phyloP scores from a whole-genome alignment of 2,113 vertebrate species.

The Grallaria varia region DNA sequence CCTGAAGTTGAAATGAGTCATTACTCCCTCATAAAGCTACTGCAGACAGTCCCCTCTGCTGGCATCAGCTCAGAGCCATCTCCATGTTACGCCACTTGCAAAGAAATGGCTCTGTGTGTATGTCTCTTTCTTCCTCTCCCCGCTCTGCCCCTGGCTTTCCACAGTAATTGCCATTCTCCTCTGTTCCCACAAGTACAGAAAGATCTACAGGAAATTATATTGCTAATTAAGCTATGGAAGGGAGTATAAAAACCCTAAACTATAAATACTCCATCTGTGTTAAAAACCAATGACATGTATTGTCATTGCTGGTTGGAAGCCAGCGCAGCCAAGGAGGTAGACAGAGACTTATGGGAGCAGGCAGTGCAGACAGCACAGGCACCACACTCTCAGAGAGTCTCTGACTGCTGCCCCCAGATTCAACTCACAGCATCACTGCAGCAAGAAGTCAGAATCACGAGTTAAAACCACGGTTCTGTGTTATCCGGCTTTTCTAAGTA shows the following conservation, averaged over 20 bases:
- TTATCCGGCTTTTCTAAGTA: accelerated
- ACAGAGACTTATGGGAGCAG: not conserved
- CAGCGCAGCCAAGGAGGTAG: not conserved
- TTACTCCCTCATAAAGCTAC: not conserved
- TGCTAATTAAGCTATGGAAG: conserved; percentile 40
- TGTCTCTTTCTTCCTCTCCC: not conserved
- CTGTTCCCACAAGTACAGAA: not conserved
- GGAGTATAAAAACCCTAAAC: not conserved
- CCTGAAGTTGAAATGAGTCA: not conserved
- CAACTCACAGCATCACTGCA: not conserved
- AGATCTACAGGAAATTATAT: not conserved
- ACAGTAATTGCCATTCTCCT: conserved; percentile 15
- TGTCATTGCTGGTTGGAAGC: not conserved
- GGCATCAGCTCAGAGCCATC: not conserved
- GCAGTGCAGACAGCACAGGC: not conserved
- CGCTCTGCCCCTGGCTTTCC: not conserved
- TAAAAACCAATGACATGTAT: not conserved
- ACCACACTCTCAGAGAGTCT: not conserved
- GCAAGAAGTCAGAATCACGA: not conserved
- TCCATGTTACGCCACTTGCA: not conserved
- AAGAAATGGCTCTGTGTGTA: not conserved
- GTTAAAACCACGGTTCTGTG: not conserved
- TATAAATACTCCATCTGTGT: not conserved
- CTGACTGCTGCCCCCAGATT: not conserved
- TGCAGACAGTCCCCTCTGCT: not conserved